A percentile compares a stretch with the other conserved stretches of the same genome.
phyloP scores from a whole-genome alignment of 2,113 vertebrate genomes.

The Cervus canadensis region DNA sequence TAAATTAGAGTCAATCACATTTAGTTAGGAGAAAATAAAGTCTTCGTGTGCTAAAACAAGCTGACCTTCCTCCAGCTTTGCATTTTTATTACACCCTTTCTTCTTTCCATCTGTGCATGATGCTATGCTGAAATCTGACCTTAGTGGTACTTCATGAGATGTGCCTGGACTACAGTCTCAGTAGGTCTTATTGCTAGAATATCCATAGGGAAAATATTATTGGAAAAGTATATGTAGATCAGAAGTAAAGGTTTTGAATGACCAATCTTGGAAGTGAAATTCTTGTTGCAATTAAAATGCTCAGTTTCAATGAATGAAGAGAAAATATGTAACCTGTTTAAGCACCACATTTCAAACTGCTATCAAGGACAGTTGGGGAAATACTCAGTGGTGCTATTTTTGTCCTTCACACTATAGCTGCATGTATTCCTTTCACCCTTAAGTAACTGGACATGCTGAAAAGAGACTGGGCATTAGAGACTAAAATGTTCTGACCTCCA shows the following conservation, averaged over 20 bases:
- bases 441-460: slow-evolving; percentile 2
- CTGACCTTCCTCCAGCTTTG: slow-evolving; percentile 18
- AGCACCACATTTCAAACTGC: background rate
- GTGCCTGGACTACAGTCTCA: background rate
- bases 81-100: slow-evolving; percentile 32
- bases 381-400: background rate
- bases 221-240: background rate
- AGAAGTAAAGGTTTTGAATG: slow-evolving; percentile 15
- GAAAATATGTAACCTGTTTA: background rate
- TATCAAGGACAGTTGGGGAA: background rate
- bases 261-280: slow-evolving; percentile 4
- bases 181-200: background rate
- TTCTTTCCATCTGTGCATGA: background rate
- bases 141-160: background rate
- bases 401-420: background rate
- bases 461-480: background rate
- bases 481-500: background rate
- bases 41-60: slow-evolving; percentile 15
- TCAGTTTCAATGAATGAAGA: slow-evolving; percentile 2
- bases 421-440: slow-evolving; percentile 39
- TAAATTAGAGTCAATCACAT: slow-evolving; percentile 51
- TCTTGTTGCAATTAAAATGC: slow-evolving; percentile 6
- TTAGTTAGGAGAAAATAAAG: slow-evolving; percentile 18
- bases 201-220: background rate
- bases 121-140: background rate